Percentiles rank a stretch among this genome's conserved stretches.
These are phyloP conservation scores for Homarus gammarus DNA, from an alignment of 2,888 invertebrate genomes.

Conservation along the genomic window DNA sequence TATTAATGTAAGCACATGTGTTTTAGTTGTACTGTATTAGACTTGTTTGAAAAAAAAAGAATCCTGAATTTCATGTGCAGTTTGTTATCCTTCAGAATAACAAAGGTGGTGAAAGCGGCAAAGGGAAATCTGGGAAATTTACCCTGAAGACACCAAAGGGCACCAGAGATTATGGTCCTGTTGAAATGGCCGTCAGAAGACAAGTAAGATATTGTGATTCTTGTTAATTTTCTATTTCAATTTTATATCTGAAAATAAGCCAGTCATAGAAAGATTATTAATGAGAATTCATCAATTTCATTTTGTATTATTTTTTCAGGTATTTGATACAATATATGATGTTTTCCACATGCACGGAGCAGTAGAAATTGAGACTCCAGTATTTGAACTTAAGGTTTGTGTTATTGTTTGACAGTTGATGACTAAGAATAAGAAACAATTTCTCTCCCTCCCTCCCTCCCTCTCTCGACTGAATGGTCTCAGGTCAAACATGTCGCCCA, in stretches of 20 bases:
- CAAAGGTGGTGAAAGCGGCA: slow-evolving; percentile 22
- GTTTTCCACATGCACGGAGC: slow-evolving; percentile 98
- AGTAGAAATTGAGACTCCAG: slow-evolving; percentile 98
- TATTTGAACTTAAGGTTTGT: slow-evolving; percentile 93
- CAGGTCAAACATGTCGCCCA: no score
- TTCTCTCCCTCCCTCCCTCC: no score
- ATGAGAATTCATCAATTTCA: no score
- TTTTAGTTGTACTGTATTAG: not conserved
- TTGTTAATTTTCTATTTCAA: no score
- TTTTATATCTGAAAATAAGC: no score
- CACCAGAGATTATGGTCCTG: slow-evolving; percentile 95
- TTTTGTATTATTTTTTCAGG: no score
- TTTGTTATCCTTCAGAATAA: slow-evolving; percentile 1
- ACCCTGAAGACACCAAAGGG: slow-evolving; percentile 81
- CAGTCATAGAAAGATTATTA: no score
- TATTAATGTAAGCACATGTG: no score
- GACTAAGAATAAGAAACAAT: no score
- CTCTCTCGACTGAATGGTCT: no score
- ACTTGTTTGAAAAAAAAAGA: not conserved
- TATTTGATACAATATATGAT: slow-evolving; percentile 88
- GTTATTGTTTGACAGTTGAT: not conserved
- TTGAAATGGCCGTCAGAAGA: slow-evolving; percentile 95
- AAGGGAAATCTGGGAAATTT: slow-evolving; percentile 77
- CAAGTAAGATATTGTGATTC: slow-evolving; percentile 77
- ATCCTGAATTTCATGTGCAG: not conserved